Conservation (phyloP, 1,140 invertebrate genomes). For the Lordiphosa mommai region DNA sequence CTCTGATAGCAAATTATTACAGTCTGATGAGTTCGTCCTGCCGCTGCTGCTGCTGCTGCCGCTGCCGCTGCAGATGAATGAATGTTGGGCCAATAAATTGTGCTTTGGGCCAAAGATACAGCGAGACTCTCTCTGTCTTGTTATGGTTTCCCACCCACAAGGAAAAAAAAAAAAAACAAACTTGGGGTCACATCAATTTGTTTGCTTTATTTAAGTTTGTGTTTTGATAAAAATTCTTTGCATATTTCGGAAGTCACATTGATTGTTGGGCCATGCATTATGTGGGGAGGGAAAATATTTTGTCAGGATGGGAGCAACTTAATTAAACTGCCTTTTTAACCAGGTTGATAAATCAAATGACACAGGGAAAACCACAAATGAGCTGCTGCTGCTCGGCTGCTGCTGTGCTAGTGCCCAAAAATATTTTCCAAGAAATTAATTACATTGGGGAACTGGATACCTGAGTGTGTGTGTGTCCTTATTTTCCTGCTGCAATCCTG, state of each 20-base stretch:
- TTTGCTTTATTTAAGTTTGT: conserved; percentile 75
- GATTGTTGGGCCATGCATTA: conserved; percentile 57
- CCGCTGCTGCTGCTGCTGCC: not conserved
- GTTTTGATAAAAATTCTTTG: conserved; percentile 60
- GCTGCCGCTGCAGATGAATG: conserved; percentile 53
- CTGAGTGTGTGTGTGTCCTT: conserved; percentile 40
- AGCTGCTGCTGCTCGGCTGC: conserved; percentile 8
- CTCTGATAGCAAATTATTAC: conserved; percentile 75
- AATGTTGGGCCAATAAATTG: conserved; percentile 70
- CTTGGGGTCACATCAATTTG: conserved; percentile 53
- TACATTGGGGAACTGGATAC: conserved; percentile 23
- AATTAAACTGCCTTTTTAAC: conserved; percentile 57
- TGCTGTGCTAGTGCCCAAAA: conserved; percentile 29
- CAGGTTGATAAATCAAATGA: conserved; percentile 59
- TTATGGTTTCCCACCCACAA: not conserved
- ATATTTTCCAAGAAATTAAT: conserved; percentile 70
- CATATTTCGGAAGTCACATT: conserved; percentile 36
- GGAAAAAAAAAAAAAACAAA: not conserved
- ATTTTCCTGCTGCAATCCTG: conserved; percentile 68
- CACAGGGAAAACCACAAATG: conserved; percentile 44
- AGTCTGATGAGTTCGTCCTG: conserved; percentile 71
- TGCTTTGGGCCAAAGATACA: conserved; percentile 50
- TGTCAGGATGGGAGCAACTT: conserved; percentile 32
- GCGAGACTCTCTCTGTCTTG: conserved; percentile 3
- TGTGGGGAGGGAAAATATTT: conserved; percentile 41